Evolutionary conservation across 2,888 invertebrate species (phyloP).

Genomic region (Pandemis corylana): DNA sequence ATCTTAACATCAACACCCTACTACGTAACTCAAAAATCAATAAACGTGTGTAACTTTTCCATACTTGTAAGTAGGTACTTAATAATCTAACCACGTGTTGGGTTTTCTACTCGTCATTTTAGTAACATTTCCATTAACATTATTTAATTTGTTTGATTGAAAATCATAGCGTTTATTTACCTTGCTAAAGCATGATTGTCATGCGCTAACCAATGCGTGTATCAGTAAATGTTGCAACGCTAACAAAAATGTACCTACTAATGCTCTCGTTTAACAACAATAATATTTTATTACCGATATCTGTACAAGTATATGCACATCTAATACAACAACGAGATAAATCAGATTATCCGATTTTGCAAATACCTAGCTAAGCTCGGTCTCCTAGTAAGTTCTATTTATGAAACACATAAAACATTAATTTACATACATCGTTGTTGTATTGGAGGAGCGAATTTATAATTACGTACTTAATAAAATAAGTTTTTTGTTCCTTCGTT

Average conservation of each 20-base stretch:
- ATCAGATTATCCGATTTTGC: background rate
- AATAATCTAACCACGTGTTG: constrained; percentile 12
- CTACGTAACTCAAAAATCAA: background rate
- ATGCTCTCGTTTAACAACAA: background rate
- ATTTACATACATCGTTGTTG: too few species aligned
- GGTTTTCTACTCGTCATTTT: background rate
- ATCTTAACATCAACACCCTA: constrained; percentile 3
- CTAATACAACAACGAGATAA: background rate
- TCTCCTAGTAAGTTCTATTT: too few species aligned
- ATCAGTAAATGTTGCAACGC: constrained; percentile 3
- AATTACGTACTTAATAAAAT: background rate
- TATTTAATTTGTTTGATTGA: constrained; percentile 9
- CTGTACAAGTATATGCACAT: too few species aligned
- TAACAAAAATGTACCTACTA: constrained; percentile 12
- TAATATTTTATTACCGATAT: background rate
- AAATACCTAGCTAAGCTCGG: too few species aligned
- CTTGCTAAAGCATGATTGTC: constrained; percentile 3
- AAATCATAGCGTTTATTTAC: constrained; percentile 14
- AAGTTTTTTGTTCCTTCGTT: background rate
- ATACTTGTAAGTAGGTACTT: background rate
- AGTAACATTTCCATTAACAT: constrained; percentile 3
- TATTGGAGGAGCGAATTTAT: too few species aligned
- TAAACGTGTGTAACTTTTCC: constrained; percentile 9
- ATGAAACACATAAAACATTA: too few species aligned
- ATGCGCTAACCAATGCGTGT: background rate